phyloP scores from a whole-genome alignment of 2,888 invertebrate species.

The Hymenopus coronatus region DNA sequence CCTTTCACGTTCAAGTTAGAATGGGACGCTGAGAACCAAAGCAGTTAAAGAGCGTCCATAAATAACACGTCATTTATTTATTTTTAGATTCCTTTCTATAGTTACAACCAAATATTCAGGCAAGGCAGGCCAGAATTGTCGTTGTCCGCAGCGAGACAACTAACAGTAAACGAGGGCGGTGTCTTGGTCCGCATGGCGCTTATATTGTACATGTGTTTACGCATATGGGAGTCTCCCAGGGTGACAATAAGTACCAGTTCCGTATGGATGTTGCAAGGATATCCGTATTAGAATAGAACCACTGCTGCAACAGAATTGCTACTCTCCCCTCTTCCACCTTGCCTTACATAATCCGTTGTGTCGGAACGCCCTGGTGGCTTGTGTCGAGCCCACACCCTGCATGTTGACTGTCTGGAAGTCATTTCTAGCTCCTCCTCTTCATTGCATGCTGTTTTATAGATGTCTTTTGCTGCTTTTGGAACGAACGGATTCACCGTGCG shows the following conservation, averaged over 20 bases:
- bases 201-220: not conserved
- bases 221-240: not conserved
- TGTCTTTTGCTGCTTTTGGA: not conserved
- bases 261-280: not conserved
- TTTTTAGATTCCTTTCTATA: too few species aligned
- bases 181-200: not conserved
- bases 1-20: too few species aligned
- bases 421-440: not conserved
- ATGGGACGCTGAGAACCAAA: too few species aligned
- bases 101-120: too few species aligned
- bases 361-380: constrained; percentile 10
- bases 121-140: not conserved
- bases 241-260: not conserved
- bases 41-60: too few species aligned
- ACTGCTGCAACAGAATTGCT: not conserved
- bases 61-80: too few species aligned
- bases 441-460: not conserved
- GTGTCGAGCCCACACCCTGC: not conserved
- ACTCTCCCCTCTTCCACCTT: not conserved
- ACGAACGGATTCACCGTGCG: not conserved
- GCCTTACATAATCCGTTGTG: not conserved
- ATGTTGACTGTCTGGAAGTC: not conserved
- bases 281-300: constrained; percentile 5
- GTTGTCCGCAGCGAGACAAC: not conserved
- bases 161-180: not conserved